phyloP scores from a whole-genome alignment of 2,888 invertebrate genomes.

The Epirrhoe alternata region DNA sequence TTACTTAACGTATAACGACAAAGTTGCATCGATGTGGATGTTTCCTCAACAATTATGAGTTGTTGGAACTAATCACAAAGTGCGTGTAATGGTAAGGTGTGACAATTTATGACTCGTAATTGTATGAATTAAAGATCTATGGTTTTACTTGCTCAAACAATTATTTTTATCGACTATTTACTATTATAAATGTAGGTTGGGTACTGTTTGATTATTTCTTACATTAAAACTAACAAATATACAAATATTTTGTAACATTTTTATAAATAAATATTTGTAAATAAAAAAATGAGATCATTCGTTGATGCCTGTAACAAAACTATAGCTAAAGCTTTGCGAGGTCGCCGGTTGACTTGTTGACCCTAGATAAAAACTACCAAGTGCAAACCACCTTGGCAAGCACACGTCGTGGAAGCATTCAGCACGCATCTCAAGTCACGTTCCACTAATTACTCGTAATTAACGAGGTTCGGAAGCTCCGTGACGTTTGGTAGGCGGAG shows the following conservation, averaged over 20 bases:
- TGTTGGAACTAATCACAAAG: conserved; percentile 24
- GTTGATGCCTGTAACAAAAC: not conserved
- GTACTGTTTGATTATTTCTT: no score
- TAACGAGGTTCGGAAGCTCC: conserved; percentile 75
- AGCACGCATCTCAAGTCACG: conserved; percentile 68
- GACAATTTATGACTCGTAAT: conserved; percentile 22
- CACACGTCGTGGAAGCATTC: conserved; percentile 46
- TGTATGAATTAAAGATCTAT: not conserved
- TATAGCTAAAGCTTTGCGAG: not conserved
- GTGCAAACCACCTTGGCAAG: conserved; percentile 25
- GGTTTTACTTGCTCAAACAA: not conserved
- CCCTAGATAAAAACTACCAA: conserved; percentile 16
- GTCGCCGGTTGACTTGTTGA: conserved; percentile 20
- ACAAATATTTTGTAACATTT: no score
- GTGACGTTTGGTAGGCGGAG: conserved; percentile 78
- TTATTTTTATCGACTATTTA: not conserved
- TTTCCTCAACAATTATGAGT: conserved; percentile 21
- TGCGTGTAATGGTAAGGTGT: conserved; percentile 23
- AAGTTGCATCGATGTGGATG: conserved; percentile 14
- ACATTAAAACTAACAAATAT: no score
- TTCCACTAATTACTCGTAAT: conserved; percentile 78
- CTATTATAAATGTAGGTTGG: no score
- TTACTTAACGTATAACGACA: not conserved
- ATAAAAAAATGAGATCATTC: not conserved
- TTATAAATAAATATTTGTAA: not conserved